Evolutionary conservation across 2,888 invertebrate genomes (phyloP), one percentile per base, ranked within the genome.

Genomic region (Trichogramma evanescens): DNA sequence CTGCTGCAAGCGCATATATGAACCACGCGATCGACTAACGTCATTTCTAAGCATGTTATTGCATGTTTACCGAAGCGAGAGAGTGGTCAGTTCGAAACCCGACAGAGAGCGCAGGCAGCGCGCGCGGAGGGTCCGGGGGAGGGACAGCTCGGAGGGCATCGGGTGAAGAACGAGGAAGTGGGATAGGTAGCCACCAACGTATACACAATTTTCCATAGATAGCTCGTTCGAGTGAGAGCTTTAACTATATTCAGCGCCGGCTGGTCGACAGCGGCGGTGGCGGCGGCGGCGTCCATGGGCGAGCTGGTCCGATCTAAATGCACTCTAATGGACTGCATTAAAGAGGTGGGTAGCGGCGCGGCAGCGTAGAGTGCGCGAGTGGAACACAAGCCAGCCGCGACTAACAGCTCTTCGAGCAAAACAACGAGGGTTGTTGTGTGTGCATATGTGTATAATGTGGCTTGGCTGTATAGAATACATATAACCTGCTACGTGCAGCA

Each of bases 301-400:
- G 68, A 70, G 69, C 66, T 76, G 74, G 74, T 74, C 71, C 75
- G 75, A 77, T 77, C 76, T 76, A 77, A 76, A 77, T 77, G 77
- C 76, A 76, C 77, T 76, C 77, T 76, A 77, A 77, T 77, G 77
- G 77, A 76, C 76, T 77, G 77, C 76, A 76, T 77, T 77, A 77
- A 77, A 77, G 71, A 72, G 73, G 70, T 69, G 38, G 49, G 39
- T 45, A 8, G 39, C 6, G 43, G 48, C 13, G 51, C 41, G 50
- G 26, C 49, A 13, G 42, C 10, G 43, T 26, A 26, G 26, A 26
- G 26, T 26, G 39, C 40, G 43, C 5, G 38, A 45, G 50, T 40
- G 42, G 41, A 48, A 45, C 43, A 55, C 59, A 42, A 4, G 39
- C 46, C 52, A 41, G 39, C 56, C 39, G 50, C 58, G 53, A 50